phyloP scores from a whole-genome alignment of 2,113 vertebrate species.

The Leptocoma aspasia region DNA sequence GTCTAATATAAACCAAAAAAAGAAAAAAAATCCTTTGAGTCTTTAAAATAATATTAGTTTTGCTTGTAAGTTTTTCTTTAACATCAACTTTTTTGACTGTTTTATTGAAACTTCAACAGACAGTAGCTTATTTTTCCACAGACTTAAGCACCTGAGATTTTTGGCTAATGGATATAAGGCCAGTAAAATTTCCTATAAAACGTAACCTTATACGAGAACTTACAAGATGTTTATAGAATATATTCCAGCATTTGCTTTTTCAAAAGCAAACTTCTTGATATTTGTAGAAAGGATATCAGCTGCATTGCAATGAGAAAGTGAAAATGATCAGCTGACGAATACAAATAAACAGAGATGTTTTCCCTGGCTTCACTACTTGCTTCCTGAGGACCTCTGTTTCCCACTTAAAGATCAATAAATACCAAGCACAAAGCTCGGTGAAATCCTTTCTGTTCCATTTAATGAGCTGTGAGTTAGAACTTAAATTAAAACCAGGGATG shows the following conservation, averaged over 20 bases:
- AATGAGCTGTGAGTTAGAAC: background rate
- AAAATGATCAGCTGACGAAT: slow-evolving; percentile 20
- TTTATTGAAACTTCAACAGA: slow-evolving; percentile 75
- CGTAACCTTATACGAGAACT: slow-evolving; percentile 67
- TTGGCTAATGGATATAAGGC: slow-evolving; percentile 70
- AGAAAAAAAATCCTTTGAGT: slow-evolving; percentile 6
- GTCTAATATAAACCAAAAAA: slow-evolving; percentile 9
- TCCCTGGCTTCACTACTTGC: background rate
- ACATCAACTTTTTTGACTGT: slow-evolving; percentile 51
- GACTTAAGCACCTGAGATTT: slow-evolving; percentile 74
- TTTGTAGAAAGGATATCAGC: background rate
- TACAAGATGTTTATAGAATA: slow-evolving; percentile 64
- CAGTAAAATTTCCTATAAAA: slow-evolving; percentile 73
- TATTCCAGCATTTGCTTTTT: slow-evolving; percentile 40
- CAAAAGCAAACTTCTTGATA: slow-evolving; percentile 29
- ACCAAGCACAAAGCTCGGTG: background rate
- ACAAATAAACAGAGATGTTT: background rate
- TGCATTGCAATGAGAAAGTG: slow-evolving; percentile 17
- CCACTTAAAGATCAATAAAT: background rate
- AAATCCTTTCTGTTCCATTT: background rate
- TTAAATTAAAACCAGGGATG: background rate
- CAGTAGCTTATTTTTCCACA: slow-evolving; percentile 77
- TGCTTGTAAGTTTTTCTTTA: slow-evolving; percentile 63
- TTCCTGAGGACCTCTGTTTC: background rate
- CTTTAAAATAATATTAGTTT: slow-evolving; percentile 68